Base-by-base conservation (phyloP, 1,140 invertebrate species). In the Streblospio benedicti region DNA sequence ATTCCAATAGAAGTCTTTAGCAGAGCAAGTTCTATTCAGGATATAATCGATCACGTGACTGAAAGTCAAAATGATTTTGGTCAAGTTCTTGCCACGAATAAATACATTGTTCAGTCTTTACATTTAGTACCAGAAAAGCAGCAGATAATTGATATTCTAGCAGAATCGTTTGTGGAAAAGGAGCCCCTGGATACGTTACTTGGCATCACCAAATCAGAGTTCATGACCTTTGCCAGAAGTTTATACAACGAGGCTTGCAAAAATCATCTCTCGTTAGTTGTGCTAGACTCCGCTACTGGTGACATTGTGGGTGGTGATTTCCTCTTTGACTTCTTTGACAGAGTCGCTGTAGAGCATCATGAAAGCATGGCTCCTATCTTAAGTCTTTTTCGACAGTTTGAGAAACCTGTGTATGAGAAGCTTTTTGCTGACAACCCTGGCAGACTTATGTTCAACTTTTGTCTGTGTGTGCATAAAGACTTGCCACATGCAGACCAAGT, bases 1-100 rank as follows among this genome's bases (percentile, higher is more conserved):
- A 87, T 92, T 30, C 30, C 45, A 16, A 32, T 53, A 4, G 50
- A 52, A 4, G 47, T 54, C 5, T 59, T 59, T 49, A 33, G 30
- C 50, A 52, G 45, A 14, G 49, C 57, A 4, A 20, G 28, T n/a
- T 33, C 27, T 2, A 32, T 59, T 4, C 50, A 33, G 6, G 47
- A 56, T 5, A 59, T 59, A 23, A 53, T 59, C 49, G 44, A 57
- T 27, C 38, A 27, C 41, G 44, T 57, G 20, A 31, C 23, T 12
- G 41, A 57, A 43, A 25, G 50, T 52, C n/a, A 18, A n/a, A 52
- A 28, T 9, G 18, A n/a, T 6, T 28, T n/a, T 18, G 4, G 20
- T n/a, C 27, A n/a, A 25, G 50, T 28, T 52, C 16, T 30, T 30
- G 30, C 27, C 18, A 28, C 25, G 23, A 30, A 52, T 30, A 31